Conservation (phyloP, 2,888 invertebrate genomes). For the Synanthedon myopaeformis region DNA sequence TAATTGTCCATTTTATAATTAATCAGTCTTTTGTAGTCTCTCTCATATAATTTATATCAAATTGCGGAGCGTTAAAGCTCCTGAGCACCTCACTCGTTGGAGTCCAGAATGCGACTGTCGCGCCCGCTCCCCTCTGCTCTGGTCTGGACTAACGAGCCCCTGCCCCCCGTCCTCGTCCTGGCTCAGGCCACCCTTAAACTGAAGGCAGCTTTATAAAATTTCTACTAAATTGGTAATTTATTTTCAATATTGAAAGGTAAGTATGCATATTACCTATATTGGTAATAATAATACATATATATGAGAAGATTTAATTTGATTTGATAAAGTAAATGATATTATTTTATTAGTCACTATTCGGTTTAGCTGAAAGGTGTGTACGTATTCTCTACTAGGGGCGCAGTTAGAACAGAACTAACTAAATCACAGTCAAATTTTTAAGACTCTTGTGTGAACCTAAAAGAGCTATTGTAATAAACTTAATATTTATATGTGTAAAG, state of each 20-base stretch:
- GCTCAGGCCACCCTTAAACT: conserved; percentile 26
- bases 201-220: conserved; percentile 15
- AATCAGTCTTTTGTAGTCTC: conserved; percentile 27
- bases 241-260: background rate
- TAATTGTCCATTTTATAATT: conserved; percentile 35
- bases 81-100: background rate
- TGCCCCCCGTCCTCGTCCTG: conserved; percentile 6
- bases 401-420: too few species aligned
- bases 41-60: conserved; percentile 15
- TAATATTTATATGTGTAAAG: too few species aligned
- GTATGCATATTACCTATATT: too few species aligned
- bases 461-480: too few species aligned
- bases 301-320: background rate
- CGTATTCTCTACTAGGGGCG: too few species aligned
- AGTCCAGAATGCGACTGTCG: background rate
- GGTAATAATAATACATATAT: background rate
- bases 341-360: too few species aligned
- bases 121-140: conserved; percentile 7
- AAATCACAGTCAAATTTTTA: too few species aligned
- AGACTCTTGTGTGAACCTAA: too few species aligned
- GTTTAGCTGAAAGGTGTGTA: too few species aligned
- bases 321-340: background rate
- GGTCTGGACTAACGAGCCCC: too few species aligned
- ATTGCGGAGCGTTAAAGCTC: background rate
- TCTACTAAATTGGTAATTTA: conserved; percentile 36